Evolutionary conservation across 2,888 invertebrate genomes (phyloP), one percentile per base, ranked within the genome.

Genomic region (Druceiella hillmani): DNA sequence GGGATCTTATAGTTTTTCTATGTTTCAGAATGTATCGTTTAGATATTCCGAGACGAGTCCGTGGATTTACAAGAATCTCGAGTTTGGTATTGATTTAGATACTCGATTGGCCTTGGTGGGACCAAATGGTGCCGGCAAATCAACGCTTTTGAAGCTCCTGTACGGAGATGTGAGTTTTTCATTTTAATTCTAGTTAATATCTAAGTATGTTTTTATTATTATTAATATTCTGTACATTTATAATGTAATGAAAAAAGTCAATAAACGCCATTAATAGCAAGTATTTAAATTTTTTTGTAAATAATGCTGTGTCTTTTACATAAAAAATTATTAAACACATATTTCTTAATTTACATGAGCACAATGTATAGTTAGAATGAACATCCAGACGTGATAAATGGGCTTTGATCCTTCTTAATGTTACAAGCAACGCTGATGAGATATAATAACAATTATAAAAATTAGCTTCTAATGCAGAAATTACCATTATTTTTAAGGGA

Each of bases 111-210:
- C 98, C 9, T 71, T 99, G 32, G 98, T 99, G 1, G 98, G 90
- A 0, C 98, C 98, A 3, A 99, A 99, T 63, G 99, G 99, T 51
- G 98, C 98, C 37, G 99, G 99, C 51, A 99, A 99, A 66, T 94
- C 95, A 51, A 99, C 99, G 0, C 75, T 99, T 3, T 73, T 99
- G 35, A 99, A 99, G 62, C 71, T 99, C 44, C 76, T 99, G 0
- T 93, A 91, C 54, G 93, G 93, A 52, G 97, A 98, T 57, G 87
- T 88, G 62, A 78, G 81, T 69, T 44, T 36, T 15, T 4, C 15
- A 27, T 15, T 31, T 15, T 22, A 27, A 24, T 35, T 39, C 26
- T 30, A 27, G 20, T 14, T 22, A 33, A 33, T 12, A 9, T 10
- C 11, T 9, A n/a, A 9, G 11, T 6, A 5, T 27, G 11, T n/a